These are phyloP conservation scores for Thera britannica DNA, from an alignment of 2,888 invertebrate genomes.

Conservation along the genomic window DNA sequence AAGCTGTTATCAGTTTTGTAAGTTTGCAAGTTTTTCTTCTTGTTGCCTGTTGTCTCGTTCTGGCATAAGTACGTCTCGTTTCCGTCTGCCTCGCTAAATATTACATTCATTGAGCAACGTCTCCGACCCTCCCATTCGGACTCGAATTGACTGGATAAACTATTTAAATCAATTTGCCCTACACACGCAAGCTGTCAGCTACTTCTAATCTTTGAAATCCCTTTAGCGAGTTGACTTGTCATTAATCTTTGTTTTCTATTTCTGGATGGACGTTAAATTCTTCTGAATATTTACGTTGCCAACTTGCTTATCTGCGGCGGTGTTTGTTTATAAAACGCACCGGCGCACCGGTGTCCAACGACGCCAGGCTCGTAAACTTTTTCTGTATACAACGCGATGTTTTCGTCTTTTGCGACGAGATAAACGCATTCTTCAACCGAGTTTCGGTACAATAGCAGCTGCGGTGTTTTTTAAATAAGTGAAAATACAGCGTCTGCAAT, in stretches of 20 bases:
- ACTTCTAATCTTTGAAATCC: slow-evolving; percentile 47
- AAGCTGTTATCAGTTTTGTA: slow-evolving; percentile 50
- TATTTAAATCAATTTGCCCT: slow-evolving; percentile 41
- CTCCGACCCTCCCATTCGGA: slow-evolving; percentile 45
- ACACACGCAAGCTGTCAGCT: slow-evolving; percentile 32
- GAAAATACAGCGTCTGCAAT: slow-evolving; percentile 70
- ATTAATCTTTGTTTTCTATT: slow-evolving; percentile 48
- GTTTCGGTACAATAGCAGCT: slow-evolving; percentile 17
- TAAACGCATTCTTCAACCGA: slow-evolving; percentile 33
- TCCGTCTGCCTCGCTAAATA: slow-evolving; percentile 53
- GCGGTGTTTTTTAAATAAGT: slow-evolving; percentile 37
- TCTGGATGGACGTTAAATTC: slow-evolving; percentile 50
- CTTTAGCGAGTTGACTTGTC: slow-evolving; percentile 36
- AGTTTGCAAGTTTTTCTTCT: slow-evolving; percentile 51
- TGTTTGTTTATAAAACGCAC: slow-evolving; percentile 68
- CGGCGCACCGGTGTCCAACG: slow-evolving; percentile 51
- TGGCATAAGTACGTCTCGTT: slow-evolving; percentile 42
- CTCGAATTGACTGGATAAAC: slow-evolving; percentile 43
- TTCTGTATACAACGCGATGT: slow-evolving; percentile 45
- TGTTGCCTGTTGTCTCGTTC: slow-evolving; percentile 52
- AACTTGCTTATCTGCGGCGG: slow-evolving; percentile 61
- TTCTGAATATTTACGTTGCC: slow-evolving; percentile 56
- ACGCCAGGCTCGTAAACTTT: slow-evolving; percentile 53
- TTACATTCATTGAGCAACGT: slow-evolving; percentile 59
- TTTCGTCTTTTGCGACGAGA: slow-evolving; percentile 36